Evolutionary conservation across 2,113 vertebrate species (phyloP), one percentile per base, ranked within the genome.

Genomic region (Andinoacara biseriatus): DNA sequence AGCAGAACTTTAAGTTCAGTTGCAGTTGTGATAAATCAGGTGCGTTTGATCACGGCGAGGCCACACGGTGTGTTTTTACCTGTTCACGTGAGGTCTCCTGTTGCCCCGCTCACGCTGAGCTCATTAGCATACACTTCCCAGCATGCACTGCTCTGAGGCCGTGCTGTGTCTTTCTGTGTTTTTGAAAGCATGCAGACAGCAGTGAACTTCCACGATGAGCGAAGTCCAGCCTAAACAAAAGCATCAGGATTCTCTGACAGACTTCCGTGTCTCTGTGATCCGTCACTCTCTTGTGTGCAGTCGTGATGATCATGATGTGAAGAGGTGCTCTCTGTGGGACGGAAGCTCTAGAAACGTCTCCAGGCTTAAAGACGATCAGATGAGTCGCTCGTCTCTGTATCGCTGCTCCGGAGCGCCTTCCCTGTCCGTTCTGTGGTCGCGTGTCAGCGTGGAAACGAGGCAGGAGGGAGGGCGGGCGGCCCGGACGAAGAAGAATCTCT

Each of bases 391-490:
- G 3, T 40, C 3, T 17, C 60, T 58, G 35, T 46, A 13, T 43
- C 5, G 24, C 22, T n/a, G 46, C 40, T 52, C 49, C 3, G 62
- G 24, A 74, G 79, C 61, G 20, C 31, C 22, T 38, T 59, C 29
- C 74, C 69, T n/a, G 11, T 84, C 76, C 59, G 76, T 67, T 29
- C 40, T 5, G 46, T 80, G 76, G 60, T 87, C 85, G 58, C 58
- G 46, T 60, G 89, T 92, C 87, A 72, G 84, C 72, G 35, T 89
- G 89, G 89, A 79, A 78, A 91, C 56, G 5, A 54, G 56, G 46
- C 74, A n/a, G 22, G 43, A 29, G 13, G 81, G 9, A 13, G 80
- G 43, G 4, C 0, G 26, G 17, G 43, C 11, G 3, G 0, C 17
- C 65, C 26, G 5, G 26, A 72, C 1, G 1, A 43, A 79, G 54